Conservation (phyloP, 2,113 vertebrate species). For the Spheniscus mendiculus region DNA sequence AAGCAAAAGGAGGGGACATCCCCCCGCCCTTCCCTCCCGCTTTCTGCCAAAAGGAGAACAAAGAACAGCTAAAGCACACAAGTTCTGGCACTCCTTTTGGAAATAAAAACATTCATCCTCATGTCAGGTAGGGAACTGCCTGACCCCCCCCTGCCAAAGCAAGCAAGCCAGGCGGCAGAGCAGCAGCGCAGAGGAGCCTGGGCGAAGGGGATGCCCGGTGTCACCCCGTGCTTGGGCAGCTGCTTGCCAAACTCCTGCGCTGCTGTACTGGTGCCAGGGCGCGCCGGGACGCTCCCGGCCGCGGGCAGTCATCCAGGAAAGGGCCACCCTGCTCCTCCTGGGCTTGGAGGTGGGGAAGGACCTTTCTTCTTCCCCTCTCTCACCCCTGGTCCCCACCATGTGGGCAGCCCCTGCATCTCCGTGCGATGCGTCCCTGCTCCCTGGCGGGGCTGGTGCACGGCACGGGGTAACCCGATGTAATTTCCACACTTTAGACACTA, state of each 20-base stretch:
- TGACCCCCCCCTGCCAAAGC: not conserved
- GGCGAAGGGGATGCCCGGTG: not conserved
- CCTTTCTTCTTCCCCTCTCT: not conserved
- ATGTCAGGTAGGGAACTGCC: slow-evolving; percentile 63
- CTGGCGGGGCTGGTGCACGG: accelerated
- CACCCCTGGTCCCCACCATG: accelerated
- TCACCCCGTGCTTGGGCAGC: not conserved
- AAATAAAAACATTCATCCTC: slow-evolving; percentile 59
- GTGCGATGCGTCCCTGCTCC: accelerated
- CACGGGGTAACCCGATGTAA: accelerated
- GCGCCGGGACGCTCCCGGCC: accelerated
- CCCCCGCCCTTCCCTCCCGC: not conserved
- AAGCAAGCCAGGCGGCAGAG: not conserved
- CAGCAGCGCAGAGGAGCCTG: not conserved
- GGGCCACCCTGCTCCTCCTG: not conserved
- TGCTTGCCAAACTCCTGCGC: not conserved
- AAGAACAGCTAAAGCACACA: slow-evolving; percentile 48
- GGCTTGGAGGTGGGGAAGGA: not conserved
- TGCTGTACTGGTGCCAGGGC: not conserved
- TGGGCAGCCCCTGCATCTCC: not conserved
- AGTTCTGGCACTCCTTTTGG: slow-evolving; percentile 38
- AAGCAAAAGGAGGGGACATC: slow-evolving; percentile 37
- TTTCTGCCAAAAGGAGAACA: slow-evolving; percentile 51
- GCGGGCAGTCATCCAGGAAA: not conserved
- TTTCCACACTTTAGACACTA: not conserved